phyloP scores from a whole-genome alignment of 2,888 invertebrate genomes.

The Adineta ricciae region DNA sequence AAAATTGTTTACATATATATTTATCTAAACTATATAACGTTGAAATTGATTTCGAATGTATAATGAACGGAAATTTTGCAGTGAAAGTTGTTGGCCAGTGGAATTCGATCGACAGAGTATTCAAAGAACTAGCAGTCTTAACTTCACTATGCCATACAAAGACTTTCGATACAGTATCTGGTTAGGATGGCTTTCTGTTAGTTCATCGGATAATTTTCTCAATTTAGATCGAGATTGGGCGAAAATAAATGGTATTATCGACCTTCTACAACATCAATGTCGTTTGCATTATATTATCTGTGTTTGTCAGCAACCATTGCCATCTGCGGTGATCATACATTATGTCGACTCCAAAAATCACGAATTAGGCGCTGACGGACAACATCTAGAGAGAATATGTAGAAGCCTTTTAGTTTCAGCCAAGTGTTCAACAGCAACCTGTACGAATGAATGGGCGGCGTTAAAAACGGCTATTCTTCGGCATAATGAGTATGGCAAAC shows the following conservation, averaged over 20 bases:
- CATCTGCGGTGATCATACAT: not conserved
- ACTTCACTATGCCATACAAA: not conserved
- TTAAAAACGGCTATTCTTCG: not conserved
- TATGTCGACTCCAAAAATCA: not conserved
- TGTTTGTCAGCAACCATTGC: not conserved
- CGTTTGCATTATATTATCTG: not conserved
- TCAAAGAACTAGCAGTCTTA: not conserved
- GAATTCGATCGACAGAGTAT: not conserved
- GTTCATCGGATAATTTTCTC: not conserved
- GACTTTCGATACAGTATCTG: not conserved
- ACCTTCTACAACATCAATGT: not conserved
- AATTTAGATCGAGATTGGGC: not conserved
- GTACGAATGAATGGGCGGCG: not conserved
- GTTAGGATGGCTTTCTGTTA: not conserved
- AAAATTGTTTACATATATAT: not conserved
- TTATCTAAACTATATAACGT: not conserved
- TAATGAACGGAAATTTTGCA: not conserved
- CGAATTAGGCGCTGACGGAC: not conserved
- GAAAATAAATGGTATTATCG: not conserved
- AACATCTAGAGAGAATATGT: not conserved
- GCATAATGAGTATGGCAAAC: not conserved
- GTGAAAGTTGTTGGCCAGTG: not conserved
- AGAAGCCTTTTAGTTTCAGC: not conserved
- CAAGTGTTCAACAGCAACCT: not conserved
- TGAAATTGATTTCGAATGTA: not conserved